Conservation (phyloP, 1,140 invertebrate genomes). For the Hycleus phaleratus region DNA sequence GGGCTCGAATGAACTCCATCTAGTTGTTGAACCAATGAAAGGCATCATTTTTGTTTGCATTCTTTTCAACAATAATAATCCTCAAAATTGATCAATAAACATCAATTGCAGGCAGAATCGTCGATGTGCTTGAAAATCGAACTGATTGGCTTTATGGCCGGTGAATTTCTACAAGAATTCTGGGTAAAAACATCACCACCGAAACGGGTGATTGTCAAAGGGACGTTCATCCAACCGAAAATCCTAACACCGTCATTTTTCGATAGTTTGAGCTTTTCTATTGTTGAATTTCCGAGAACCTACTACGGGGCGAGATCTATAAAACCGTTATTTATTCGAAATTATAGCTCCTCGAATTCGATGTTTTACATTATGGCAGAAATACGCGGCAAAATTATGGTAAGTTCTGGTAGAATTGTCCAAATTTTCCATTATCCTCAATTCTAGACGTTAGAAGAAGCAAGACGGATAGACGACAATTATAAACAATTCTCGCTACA, state of each 20-base stretch:
- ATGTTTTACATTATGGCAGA: constrained; percentile 27
- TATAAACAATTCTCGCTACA: constrained; percentile 19
- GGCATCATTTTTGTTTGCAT: constrained; percentile 19
- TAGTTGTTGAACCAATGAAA: constrained; percentile 27
- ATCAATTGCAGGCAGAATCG: not conserved
- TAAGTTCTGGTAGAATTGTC: constrained; percentile 7
- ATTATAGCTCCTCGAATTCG: constrained; percentile 24
- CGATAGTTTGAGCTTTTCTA: constrained; percentile 10
- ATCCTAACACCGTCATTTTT: constrained; percentile 18
- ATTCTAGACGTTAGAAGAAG: constrained; percentile 20
- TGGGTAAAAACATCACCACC: constrained; percentile 32
- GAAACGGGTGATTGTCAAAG: constrained; percentile 19
- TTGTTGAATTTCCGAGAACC: constrained; percentile 26
- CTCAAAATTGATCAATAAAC: no score
- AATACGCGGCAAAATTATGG: constrained; percentile 2
- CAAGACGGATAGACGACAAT: constrained; percentile 17
- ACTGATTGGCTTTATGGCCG: constrained; percentile 20
- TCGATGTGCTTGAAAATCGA: constrained; percentile 20
- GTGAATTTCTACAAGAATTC: constrained; percentile 25
- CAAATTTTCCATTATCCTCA: not conserved
- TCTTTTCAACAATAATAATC: not conserved
- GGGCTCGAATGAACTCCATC: constrained; percentile 22
- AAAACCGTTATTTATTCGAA: constrained; percentile 21
- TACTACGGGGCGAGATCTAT: constrained; percentile 22
- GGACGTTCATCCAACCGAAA: constrained; percentile 22